Base-by-base conservation (phyloP, 92 coral and sea anemone genomes). In the Metridium senile region DNA sequence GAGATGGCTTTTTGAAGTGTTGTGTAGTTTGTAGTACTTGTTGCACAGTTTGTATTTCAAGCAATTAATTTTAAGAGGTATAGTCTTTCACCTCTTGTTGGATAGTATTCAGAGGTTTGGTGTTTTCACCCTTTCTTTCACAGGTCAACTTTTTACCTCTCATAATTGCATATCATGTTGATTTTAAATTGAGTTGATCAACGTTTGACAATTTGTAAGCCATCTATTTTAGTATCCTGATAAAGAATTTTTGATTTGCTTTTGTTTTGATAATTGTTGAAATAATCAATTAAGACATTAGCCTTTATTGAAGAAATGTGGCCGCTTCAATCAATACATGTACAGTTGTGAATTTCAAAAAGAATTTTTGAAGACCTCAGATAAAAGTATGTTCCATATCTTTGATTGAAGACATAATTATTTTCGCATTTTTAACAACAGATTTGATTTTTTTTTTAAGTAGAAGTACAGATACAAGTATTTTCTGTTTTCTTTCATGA, bases 91-190 rank as follows among this genome's bases (percentile, higher is more conserved):
- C 30, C 32, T 61, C 33, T 61, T 61, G 33, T 23, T 26, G 22
- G 9, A 22, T 61, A 7, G 25, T 54, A 70, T 49, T 70, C 22
- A 23, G 64, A 72, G 76, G 76, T 72, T 19, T 72, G 76, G 66
- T 72, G 52, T 70, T 56, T 72, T 32, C 19, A 21, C 19, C 76
- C 66, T 29, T 29, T 49, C 51, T 20, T 29, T 54, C 25, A 52
- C 52, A 64, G 65, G 35, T 72, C 65, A 72, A 64, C 76, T 72
- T n/a, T 70, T 68, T 0, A 61, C 66, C 66, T 61, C 66, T 54
- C 3, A 3, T 3, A 13, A 6, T 13, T 54, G 20, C 20, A 45
- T 45, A 45, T n/a, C n/a, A n/a, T n/a, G n/a, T n/a, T n/a, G n/a
- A n/a, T n/a, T n/a, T n/a, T n/a, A n/a, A n/a, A n/a, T n/a, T n/a